Evolutionary conservation across 2,797 vertebrate genomes (phyloP).

Genomic region (Chiloscyllium punctatum): DNA sequence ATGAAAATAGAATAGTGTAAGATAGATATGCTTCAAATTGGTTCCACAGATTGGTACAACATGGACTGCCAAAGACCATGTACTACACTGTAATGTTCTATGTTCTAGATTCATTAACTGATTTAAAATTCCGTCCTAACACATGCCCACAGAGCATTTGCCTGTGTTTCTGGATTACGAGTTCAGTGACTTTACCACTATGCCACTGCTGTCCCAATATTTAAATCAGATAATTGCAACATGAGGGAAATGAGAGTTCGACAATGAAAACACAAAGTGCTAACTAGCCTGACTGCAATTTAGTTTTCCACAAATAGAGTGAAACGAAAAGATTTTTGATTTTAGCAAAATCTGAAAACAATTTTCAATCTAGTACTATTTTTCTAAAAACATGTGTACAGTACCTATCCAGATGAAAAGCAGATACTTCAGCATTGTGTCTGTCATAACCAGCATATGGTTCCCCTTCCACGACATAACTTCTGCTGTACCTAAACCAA

Average conservation of each 20-base stretch:
- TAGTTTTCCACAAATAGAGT: neutral
- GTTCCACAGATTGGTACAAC: too few species aligned
- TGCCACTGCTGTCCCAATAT: too few species aligned
- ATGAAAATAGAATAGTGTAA: too few species aligned
- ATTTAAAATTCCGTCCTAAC: too few species aligned
- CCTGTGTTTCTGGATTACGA: too few species aligned
- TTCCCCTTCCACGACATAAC: slow-evolving; percentile 88
- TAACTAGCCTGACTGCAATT: neutral
- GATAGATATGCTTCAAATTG: too few species aligned
- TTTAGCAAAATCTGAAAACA: neutral
- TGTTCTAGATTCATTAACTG: too few species aligned
- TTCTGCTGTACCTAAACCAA: slow-evolving; percentile 77
- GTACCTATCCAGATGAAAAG: slow-evolving; percentile 94
- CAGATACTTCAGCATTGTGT: slow-evolving; percentile 94
- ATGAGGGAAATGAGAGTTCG: neutral
- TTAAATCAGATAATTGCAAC: neutral
- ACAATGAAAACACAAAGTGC: neutral
- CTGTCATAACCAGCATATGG: slow-evolving; percentile 93
- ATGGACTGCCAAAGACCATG: too few species aligned
- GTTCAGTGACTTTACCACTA: too few species aligned
- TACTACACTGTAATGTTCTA: too few species aligned
- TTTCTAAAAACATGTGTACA: neutral
- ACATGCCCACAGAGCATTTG: too few species aligned
- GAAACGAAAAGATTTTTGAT: neutral
- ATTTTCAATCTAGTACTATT: neutral